Conservation (phyloP, 2,113 vertebrate species). For the Neopipo cinnamomea region DNA sequence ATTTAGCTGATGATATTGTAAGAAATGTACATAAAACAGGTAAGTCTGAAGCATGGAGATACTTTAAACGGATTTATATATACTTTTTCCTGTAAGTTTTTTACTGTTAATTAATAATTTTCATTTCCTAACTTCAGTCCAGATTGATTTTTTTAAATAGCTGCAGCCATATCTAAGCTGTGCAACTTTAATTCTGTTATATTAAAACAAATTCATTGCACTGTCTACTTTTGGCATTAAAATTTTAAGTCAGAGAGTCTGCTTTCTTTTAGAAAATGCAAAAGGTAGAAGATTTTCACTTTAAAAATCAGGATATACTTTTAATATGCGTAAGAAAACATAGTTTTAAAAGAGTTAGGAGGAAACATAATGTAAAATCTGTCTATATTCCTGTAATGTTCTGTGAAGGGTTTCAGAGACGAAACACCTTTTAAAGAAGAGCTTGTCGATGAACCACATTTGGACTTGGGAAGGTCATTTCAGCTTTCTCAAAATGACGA, state of each 20-base stretch:
- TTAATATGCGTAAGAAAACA: neutral
- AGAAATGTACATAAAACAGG: neutral
- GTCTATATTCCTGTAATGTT: neutral
- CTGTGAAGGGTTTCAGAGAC: conserved; percentile 74
- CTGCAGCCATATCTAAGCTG: neutral
- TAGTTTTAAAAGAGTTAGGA: neutral
- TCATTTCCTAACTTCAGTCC: neutral
- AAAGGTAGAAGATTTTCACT: neutral
- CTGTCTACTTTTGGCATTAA: neutral
- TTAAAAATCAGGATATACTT: neutral
- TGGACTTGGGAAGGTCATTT: conserved; percentile 77
- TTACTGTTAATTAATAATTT: neutral
- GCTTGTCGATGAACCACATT: conserved; percentile 78
- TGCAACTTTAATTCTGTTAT: neutral
- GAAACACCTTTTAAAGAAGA: conserved; percentile 76
- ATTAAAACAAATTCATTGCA: neutral
- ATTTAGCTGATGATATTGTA: neutral
- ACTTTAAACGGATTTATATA: neutral
- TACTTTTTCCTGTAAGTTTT: neutral
- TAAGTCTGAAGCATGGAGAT: neutral
- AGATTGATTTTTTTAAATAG: neutral
- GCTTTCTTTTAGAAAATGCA: neutral
- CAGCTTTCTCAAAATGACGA: conserved; percentile 63
- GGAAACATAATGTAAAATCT: neutral
- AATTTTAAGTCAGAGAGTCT: neutral